Percentiles rank a stretch among this genome's conserved stretches.
Evolutionary conservation across 2,797 vertebrate genomes (phyloP).

Genomic region (Pyrrhura leucotis): DNA sequence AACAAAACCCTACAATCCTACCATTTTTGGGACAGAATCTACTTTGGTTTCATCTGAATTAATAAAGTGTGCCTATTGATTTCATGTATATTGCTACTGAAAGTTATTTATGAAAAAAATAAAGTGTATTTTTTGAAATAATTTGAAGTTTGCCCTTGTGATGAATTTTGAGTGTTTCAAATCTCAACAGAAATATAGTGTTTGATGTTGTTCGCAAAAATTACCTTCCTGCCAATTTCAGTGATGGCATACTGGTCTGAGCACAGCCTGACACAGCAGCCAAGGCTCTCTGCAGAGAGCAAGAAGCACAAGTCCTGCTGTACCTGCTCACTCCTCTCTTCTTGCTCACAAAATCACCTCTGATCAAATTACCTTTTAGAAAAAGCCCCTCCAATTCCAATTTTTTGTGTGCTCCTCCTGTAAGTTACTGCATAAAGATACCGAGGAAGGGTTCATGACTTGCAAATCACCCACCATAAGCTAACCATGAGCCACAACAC

Average conservation of each 20-base stretch:
- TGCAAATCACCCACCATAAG: not conserved
- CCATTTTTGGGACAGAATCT: not conserved
- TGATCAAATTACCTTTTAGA: not conserved
- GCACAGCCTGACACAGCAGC: not conserved
- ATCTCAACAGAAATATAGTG: not conserved
- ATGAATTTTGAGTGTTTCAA: not conserved
- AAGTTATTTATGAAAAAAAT: not conserved
- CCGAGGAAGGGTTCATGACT: not conserved
- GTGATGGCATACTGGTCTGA: not conserved
- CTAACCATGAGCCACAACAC: not conserved
- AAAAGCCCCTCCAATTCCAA: not conserved
- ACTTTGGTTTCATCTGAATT: not conserved
- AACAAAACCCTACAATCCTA: not conserved
- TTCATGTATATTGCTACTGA: not conserved
- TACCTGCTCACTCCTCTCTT: not conserved
- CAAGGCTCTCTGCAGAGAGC: fast-evolving
- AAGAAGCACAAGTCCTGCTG: not conserved
- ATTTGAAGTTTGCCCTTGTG: not conserved
- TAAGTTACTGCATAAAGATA: not conserved
- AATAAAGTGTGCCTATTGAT: not conserved
- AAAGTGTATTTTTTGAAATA: not conserved
- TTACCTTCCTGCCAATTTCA: not conserved
- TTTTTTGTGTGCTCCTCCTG: not conserved
- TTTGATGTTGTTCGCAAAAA: not conserved
- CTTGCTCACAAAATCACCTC: not conserved